phyloP scores from a whole-genome alignment of 2,888 invertebrate species.

The Nomada fabriciana region DNA sequence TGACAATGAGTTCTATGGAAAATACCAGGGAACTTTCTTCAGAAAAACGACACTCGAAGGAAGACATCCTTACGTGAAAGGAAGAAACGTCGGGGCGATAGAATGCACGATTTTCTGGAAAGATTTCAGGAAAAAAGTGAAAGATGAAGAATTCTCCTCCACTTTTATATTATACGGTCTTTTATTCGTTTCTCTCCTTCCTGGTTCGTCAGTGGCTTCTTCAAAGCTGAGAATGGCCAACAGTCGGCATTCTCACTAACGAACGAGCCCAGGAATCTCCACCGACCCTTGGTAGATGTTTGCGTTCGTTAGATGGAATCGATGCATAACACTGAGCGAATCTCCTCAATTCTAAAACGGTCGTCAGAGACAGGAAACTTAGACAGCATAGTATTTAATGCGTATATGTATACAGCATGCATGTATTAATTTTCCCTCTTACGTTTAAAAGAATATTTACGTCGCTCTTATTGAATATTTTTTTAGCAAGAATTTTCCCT shows the following conservation, averaged over 20 bases:
- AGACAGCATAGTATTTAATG: background rate
- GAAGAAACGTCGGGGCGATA: slow-evolving; percentile 31
- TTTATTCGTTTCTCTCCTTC: slow-evolving; percentile 40
- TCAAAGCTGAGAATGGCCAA: slow-evolving; percentile 45
- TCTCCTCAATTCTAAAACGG: slow-evolving; percentile 3
- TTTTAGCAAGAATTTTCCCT: too few species aligned
- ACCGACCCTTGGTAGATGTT: slow-evolving; percentile 27
- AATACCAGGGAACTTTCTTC: slow-evolving; percentile 13
- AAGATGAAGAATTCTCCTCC: slow-evolving; percentile 16
- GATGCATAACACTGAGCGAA: slow-evolving; percentile 32
- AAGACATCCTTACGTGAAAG: slow-evolving; percentile 44
- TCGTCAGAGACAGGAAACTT: background rate
- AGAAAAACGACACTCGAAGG: slow-evolving; percentile 34
- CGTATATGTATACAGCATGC: background rate
- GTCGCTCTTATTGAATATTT: background rate
- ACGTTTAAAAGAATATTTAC: background rate
- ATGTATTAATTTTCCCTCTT: background rate
- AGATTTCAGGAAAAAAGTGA: slow-evolving; percentile 36
- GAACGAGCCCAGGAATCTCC: slow-evolving; percentile 42
- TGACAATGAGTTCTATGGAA: slow-evolving; percentile 32
- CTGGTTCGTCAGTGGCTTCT: slow-evolving; percentile 33
- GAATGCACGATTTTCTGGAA: slow-evolving; percentile 45
- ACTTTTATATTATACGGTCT: slow-evolving; percentile 38
- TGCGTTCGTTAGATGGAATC: slow-evolving; percentile 37
- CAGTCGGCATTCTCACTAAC: slow-evolving; percentile 50